Percentiles rank a stretch among this genome's conserved stretches.
Conservation (phyloP, 2,113 vertebrate species). For the Crotalus horridus region DNA sequence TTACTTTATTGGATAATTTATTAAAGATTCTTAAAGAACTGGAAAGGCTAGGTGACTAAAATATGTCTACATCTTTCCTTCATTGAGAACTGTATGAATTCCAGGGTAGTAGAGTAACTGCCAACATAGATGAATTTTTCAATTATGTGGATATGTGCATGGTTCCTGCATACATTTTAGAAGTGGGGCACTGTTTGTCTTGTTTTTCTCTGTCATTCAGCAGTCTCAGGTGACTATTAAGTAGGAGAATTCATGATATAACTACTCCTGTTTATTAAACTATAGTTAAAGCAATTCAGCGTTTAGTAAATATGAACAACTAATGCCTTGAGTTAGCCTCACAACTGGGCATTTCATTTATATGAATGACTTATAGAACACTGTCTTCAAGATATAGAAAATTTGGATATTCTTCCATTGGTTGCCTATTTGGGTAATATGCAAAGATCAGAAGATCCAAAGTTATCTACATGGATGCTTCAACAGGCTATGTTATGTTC, state of each 20-base stretch:
- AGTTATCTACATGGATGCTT: neutral
- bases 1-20: neutral
- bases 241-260: neutral
- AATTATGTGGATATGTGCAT: neutral
- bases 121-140: neutral
- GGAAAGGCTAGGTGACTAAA: neutral
- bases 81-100: constrained; percentile 8
- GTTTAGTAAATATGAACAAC: neutral
- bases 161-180: neutral
- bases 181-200: neutral
- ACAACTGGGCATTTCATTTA: neutral
- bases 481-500: neutral
- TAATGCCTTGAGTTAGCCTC: neutral
- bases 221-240: neutral
- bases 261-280: neutral
- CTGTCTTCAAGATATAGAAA: neutral
- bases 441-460: neutral
- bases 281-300: neutral
- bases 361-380: neutral
- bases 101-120: neutral
- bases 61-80: neutral
- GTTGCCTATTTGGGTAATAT: too few species aligned
- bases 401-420: neutral
- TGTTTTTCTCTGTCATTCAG: neutral
- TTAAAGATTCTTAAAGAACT: neutral